Evolutionary conservation across 2,888 invertebrate genomes (phyloP).

Genomic region (Rhingia campestris): DNA sequence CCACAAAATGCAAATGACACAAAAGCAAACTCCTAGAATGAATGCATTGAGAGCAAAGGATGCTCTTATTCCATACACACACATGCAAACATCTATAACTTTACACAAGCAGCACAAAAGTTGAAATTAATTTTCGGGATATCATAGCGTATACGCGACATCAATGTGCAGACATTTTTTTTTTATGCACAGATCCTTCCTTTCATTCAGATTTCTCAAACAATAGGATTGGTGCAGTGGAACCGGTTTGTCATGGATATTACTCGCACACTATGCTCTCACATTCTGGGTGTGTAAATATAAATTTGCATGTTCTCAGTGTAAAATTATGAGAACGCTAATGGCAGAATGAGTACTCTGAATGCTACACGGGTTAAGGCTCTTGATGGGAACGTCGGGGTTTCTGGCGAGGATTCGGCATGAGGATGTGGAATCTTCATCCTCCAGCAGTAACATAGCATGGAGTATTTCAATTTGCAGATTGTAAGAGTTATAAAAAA

Average conservation of each 20-base stretch:
- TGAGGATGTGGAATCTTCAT: not conserved
- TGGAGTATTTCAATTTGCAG: constrained; percentile 52
- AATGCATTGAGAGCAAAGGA: constrained; percentile 46
- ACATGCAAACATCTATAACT: not conserved
- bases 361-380: constrained; percentile 36
- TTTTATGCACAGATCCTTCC: constrained; percentile 13
- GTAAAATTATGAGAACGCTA: constrained; percentile 38
- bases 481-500: constrained; percentile 41
- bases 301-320: constrained; percentile 26
- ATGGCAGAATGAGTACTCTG: constrained; percentile 48
- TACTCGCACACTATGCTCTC: constrained; percentile 13
- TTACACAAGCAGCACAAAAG: constrained; percentile 4
- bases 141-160: constrained; percentile 40
- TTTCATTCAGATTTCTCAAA: constrained; percentile 28
- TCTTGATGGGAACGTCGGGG: not conserved
- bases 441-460: not conserved
- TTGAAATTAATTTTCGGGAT: constrained; percentile 65
- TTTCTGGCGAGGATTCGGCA: not conserved
- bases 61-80: constrained; percentile 13
- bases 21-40: constrained; percentile 46
- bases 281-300: not conserved
- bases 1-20: constrained; percentile 35
- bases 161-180: constrained; percentile 23
- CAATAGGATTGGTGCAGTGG: constrained; percentile 49
- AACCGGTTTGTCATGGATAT: constrained; percentile 45